These are phyloP conservation scores for Anoplius nigerrimus DNA, from an alignment of 2,888 invertebrate species.

Conservation along the genomic window DNA sequence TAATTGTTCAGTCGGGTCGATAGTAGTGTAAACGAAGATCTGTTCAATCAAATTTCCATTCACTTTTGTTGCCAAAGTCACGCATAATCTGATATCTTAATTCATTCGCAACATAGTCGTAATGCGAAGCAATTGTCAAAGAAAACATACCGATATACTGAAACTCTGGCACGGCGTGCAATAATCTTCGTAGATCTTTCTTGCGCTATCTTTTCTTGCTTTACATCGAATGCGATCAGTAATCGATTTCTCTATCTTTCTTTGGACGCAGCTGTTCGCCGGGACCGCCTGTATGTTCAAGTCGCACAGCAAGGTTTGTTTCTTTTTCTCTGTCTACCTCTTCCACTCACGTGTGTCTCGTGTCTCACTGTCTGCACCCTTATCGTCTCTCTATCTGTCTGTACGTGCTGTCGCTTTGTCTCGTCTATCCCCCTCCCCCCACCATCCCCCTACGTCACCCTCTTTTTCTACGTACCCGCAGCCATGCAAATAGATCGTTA, in stretches of 20 bases:
- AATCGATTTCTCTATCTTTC: slow-evolving; percentile 55
- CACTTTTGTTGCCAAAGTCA: too few species aligned
- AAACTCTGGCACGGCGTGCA: neutral
- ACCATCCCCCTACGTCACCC: slow-evolving; percentile 2
- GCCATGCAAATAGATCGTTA: slow-evolving; percentile 21
- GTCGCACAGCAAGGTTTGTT: slow-evolving; percentile 75
- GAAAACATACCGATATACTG: too few species aligned
- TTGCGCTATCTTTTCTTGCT: neutral
- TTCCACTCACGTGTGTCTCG: slow-evolving; percentile 27
- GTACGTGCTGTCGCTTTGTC: slow-evolving; percentile 21
- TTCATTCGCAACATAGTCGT: too few species aligned
- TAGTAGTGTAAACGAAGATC: too few species aligned
- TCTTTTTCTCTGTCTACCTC: slow-evolving; percentile 48
- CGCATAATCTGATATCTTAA: too few species aligned
- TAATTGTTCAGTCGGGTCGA: too few species aligned
- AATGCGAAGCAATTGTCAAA: too few species aligned
- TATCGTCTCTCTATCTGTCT: slow-evolving; percentile 26
- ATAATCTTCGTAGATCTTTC: slow-evolving; percentile 27
- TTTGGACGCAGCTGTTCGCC: slow-evolving; percentile 76
- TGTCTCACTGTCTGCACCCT: neutral
- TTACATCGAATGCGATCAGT: slow-evolving; percentile 35
- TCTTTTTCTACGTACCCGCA: neutral
- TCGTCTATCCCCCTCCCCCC: slow-evolving; percentile 17
- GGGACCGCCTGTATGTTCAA: slow-evolving; percentile 77
- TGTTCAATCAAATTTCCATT: too few species aligned